A percentile compares a stretch with the other conserved stretches of the same genome.
phyloP scores from a whole-genome alignment of 2,113 vertebrate genomes.

The Tragelaphus scriptus region DNA sequence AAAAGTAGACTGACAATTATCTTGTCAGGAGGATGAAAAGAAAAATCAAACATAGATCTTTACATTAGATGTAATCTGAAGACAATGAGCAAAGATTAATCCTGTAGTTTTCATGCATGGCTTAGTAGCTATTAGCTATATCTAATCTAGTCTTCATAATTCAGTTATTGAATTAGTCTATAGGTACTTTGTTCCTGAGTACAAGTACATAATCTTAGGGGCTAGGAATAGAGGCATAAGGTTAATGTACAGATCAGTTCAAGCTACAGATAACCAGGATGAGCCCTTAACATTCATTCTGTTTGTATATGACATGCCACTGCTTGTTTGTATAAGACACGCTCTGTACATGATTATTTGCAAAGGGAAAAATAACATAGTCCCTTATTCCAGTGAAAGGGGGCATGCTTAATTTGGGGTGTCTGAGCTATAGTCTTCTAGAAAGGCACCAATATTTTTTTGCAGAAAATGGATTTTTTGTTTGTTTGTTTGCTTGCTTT shows the following conservation, averaged over 20 bases:
- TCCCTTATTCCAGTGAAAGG: not conserved
- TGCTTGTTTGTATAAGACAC: not conserved
- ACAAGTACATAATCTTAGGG: not conserved
- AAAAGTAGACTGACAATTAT: not conserved
- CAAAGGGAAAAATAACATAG: not conserved
- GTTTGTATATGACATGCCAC: not conserved
- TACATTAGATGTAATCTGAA: not conserved
- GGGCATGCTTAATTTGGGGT: not conserved
- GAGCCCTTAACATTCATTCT: not conserved
- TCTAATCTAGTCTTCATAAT: not conserved
- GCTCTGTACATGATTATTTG: not conserved
- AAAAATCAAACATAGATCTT: not conserved
- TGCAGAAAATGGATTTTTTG: not conserved
- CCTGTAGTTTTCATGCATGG: not conserved
- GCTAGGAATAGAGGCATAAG: not conserved
- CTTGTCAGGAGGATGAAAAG: not conserved
- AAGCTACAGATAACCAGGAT: not conserved
- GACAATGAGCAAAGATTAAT: not conserved
- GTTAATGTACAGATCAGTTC: not conserved
- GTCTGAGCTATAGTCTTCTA: not conserved
- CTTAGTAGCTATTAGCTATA: not conserved
- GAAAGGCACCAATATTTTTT: not conserved
- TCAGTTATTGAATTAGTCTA: not conserved
- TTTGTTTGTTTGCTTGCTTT: not conserved
- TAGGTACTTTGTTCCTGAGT: not conserved